These are phyloP conservation scores for Anneissia japonica DNA, from an alignment of 35 echinoderm and acorn worm genomes.

Conservation along the genomic window DNA sequence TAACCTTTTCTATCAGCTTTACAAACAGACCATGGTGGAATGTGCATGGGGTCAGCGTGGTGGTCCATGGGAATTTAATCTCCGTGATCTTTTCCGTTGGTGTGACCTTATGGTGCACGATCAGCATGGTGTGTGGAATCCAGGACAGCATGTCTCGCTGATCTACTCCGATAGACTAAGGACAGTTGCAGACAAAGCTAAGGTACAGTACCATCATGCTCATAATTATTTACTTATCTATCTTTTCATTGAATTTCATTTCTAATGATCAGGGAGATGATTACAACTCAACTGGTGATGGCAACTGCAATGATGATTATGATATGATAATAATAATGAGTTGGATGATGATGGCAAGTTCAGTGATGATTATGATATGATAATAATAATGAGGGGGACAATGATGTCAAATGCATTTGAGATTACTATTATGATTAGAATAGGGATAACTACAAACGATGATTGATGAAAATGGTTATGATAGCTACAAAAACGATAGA, in stretches of 20 bases:
- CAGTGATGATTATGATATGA: too few species aligned
- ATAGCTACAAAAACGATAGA: neutral
- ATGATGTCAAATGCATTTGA: neutral
- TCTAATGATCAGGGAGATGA: neutral
- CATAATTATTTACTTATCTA: neutral
- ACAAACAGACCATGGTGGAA: slow-evolving; percentile 49
- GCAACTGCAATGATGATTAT: neutral
- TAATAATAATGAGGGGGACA: neutral
- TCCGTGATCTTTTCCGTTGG: slow-evolving; percentile 92
- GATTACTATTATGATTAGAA: neutral
- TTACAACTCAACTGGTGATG: neutral
- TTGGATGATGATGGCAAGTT: neutral
- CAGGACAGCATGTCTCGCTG: slow-evolving; percentile 76
- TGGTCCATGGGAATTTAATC: slow-evolving; percentile 99
- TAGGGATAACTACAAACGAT: neutral
- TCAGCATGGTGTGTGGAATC: slow-evolving; percentile 44
- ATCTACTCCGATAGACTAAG: slow-evolving; percentile 80
- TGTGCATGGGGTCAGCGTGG: slow-evolving; percentile 90
- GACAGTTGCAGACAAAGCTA: slow-evolving; percentile 57
- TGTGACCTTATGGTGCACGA: slow-evolving; percentile 96
- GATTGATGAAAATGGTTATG: neutral
- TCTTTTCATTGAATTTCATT: neutral
- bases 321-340: neutral
- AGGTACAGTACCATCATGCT: slow-evolving; percentile 7
- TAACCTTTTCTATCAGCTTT: slow-evolving; percentile 44